Evolutionary conservation across 2,888 invertebrate species (phyloP), one percentile per base, ranked within the genome.

Genomic region (Agrotis exclamationis): DNA sequence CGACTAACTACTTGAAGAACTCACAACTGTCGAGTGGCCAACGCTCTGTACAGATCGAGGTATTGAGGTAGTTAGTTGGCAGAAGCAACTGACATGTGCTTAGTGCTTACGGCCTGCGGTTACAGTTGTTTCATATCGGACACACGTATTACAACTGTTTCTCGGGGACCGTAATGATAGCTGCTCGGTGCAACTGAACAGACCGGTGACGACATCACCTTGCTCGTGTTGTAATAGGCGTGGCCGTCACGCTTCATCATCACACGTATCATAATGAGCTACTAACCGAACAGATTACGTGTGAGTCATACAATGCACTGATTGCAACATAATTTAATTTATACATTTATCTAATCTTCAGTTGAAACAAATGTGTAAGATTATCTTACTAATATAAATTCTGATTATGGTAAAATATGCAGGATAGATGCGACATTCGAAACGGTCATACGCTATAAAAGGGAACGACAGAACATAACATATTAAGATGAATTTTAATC

Each of bases 151-250:
- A 24, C 53, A 54, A 6, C 18, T 28, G 3, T 20, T 22, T 7
- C n/a, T 28, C 20, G 9, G 28, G 9, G 18, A 64, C 14, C 22
- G 14, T 14, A 9, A 18, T 18, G 20, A 20, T 28, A 16, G 16
- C n/a, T 11, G n/a, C 4, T 11, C 16, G 13, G 16, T 18, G 5
- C 11, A 16, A 28, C 7, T 28, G 20, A 3, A 3, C 7, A 11
- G 22, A 1, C 33, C 11, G 18, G n/a, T 2, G 39, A 44, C 28
- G 51, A 51, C 20, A 51, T 20, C 39, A 47, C 50, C 22, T 18
- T 4, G 33, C 18, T 63, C 57, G 44, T 45, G 51, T 69, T 45
- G 51, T 50, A 13, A 20, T 20, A 51, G 70, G 70, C 53, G 70
- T 53, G 44, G 28, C 14, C 16, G 70, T n/a, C n/a, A n/a, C 4